Evolutionary conservation across 1,140 invertebrate species (phyloP).

Genomic region (Cydia splendana): DNA sequence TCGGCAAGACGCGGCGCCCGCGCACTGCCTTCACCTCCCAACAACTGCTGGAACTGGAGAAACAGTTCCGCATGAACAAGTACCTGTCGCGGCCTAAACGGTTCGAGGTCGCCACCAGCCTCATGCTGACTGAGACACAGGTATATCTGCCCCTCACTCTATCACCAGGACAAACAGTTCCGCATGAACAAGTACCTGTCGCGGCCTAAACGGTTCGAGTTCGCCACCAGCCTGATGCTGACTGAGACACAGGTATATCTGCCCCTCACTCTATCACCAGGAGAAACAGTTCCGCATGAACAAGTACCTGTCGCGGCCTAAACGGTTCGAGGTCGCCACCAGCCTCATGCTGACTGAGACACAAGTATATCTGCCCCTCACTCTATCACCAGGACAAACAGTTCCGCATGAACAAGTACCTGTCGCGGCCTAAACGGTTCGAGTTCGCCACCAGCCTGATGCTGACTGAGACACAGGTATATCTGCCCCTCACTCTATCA

Average conservation of each 20-base stretch:
- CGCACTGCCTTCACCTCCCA: conserved; percentile 99
- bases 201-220: conserved; percentile 98
- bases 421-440: too few relatives aligned
- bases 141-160: conserved; percentile 72
- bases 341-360: too few relatives aligned
- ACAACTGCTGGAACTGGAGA: conserved; percentile 97
- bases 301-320: too few relatives aligned
- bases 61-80: conserved; percentile 99
- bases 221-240: conserved; percentile 97
- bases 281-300: too few relatives aligned
- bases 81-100: conserved; percentile 98
- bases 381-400: too few relatives aligned
- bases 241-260: conserved; percentile 96
- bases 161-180: conserved; percentile 93
- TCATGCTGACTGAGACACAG: conserved; percentile 99
- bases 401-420: too few relatives aligned
- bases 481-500: too few relatives aligned
- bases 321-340: too few relatives aligned
- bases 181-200: conserved; percentile 99
- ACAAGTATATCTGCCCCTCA: too few relatives aligned
- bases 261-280: too few relatives aligned
- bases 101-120: conserved; percentile 98
- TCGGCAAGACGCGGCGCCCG: conserved; percentile 97
- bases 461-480: too few relatives aligned
- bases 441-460: too few relatives aligned